Evolutionary conservation across 2,888 invertebrate species (phyloP).

Genomic region (Chaitophorus viminalis): DNA sequence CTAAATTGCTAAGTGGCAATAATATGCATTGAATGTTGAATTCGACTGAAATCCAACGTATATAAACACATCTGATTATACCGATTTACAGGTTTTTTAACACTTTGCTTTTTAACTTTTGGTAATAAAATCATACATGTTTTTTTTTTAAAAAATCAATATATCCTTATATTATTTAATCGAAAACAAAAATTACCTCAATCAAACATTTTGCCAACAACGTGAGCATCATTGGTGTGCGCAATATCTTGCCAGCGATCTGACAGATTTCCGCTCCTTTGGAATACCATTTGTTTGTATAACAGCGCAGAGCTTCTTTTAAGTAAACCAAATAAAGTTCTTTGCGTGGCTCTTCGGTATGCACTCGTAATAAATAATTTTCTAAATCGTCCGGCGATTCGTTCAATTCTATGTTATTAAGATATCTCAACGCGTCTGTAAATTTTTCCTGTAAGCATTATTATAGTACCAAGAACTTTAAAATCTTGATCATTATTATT

Average conservation of each 20-base stretch:
- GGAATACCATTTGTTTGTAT: conserved; percentile 1
- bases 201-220: conserved; percentile 48
- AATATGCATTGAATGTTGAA: neutral
- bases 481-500: neutral
- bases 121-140: neutral
- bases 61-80: neutral
- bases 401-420: conserved; percentile 9
- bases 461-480: neutral
- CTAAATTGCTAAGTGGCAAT: conserved; percentile 3
- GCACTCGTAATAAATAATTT: neutral
- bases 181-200: neutral
- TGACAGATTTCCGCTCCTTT: conserved; percentile 36
- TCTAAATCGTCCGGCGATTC: neutral
- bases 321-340: conserved; percentile 29
- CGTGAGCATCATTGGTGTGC: neutral
- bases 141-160: neutral
- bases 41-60: neutral
- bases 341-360: neutral
- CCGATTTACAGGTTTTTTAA: conserved; percentile 4
- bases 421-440: neutral
- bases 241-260: conserved; percentile 18
- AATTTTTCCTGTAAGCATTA: neutral
- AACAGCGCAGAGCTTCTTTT: conserved; percentile 7
- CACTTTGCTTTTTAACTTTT: neutral
- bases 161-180: conserved; percentile 3